Percentiles rank a stretch among this genome's conserved stretches.
phyloP scores from a whole-genome alignment of 2,113 vertebrate genomes.

The Catharus bicknelli region DNA sequence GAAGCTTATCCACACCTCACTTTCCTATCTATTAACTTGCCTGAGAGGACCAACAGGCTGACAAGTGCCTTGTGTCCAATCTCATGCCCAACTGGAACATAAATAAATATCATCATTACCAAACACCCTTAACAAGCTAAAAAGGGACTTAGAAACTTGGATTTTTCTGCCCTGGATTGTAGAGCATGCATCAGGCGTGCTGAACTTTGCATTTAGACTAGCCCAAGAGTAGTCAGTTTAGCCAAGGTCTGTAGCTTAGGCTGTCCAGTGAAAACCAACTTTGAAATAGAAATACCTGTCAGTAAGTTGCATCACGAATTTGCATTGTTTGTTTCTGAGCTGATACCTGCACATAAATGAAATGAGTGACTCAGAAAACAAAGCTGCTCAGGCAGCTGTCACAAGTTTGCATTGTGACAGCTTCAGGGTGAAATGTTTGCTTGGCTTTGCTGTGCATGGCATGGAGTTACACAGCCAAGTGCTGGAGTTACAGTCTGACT shows the following conservation, averaged over 20 bases:
- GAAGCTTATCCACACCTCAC: background rate
- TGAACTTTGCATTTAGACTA: background rate
- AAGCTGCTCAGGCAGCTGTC: background rate
- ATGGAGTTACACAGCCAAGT: background rate
- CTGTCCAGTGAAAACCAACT: background rate
- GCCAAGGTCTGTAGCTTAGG: background rate
- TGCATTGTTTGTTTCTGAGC: background rate
- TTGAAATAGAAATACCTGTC: background rate
- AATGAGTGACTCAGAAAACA: background rate
- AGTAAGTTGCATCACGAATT: background rate
- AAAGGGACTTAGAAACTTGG: background rate
- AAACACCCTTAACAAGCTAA: background rate
- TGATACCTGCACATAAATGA: background rate
- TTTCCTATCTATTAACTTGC: background rate
- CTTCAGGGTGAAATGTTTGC: background rate
- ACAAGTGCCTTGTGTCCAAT: background rate
- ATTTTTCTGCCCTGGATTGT: background rate
- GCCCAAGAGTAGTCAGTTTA: background rate
- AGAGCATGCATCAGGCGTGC: background rate
- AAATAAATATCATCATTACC: background rate
- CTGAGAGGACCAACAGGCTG: background rate
- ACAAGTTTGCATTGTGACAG: background rate
- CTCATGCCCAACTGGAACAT: rapidly evolving
- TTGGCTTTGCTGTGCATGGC: background rate
- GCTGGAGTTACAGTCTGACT: background rate